A percentile compares a stretch with the other conserved stretches of the same genome.
Conservation (phyloP, 2,888 invertebrate genomes). For the Suillia variegata region DNA sequence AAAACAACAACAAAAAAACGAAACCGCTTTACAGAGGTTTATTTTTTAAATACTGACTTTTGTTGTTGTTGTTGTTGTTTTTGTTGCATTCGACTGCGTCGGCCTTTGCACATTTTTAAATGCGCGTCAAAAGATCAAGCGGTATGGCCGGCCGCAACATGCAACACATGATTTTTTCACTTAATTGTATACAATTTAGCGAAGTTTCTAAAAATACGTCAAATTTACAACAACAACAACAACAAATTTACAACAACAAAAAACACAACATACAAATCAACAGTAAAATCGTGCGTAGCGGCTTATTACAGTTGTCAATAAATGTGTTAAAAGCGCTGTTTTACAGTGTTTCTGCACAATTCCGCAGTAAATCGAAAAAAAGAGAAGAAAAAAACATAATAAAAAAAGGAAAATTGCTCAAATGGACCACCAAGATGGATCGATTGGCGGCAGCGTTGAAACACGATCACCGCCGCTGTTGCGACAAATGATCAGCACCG, state of each 20-base stretch:
- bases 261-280: neutral
- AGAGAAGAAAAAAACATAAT: too few relatives aligned
- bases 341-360: slow-evolving; percentile 2
- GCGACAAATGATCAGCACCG: neutral
- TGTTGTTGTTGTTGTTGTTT: too few relatives aligned
- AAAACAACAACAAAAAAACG: too few relatives aligned
- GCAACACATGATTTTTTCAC: neutral
- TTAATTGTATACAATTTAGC: neutral
- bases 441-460: neutral
- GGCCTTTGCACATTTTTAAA: neutral
- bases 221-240: neutral
- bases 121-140: neutral
- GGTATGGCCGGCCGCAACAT: neutral
- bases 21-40: too few relatives aligned
- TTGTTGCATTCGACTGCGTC: neutral
- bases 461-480: neutral
- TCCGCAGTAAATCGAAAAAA: too few relatives aligned
- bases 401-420: too few relatives aligned
- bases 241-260: neutral
- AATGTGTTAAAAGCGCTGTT: slow-evolving; percentile 6
- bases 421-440: too few relatives aligned
- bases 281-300: neutral
- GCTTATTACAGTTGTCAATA: neutral
- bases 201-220: neutral
- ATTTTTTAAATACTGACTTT: too few relatives aligned